These are phyloP conservation scores for Aphis gossypii DNA, from an alignment of 1,140 invertebrate genomes.

Conservation along the genomic window DNA sequence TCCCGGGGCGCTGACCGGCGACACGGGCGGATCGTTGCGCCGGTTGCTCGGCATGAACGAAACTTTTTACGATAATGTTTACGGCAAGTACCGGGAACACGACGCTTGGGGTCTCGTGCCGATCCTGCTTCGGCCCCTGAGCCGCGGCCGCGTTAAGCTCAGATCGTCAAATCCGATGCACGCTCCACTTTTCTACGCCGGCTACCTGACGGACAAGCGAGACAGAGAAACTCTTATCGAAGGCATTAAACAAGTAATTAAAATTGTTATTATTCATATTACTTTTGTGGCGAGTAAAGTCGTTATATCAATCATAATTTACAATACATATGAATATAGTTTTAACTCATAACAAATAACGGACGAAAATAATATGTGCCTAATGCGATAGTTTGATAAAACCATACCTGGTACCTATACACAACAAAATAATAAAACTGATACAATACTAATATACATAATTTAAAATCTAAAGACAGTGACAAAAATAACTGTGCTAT, in stretches of 20 bases:
- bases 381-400: not conserved
- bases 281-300: not conserved
- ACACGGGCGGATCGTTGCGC: constrained; percentile 73
- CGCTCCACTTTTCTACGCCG: constrained; percentile 71
- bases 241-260: constrained; percentile 68
- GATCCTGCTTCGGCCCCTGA: constrained; percentile 67
- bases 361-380: not conserved
- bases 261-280: not conserved
- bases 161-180: constrained; percentile 68
- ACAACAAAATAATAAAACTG: too few species aligned
- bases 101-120: constrained; percentile 66
- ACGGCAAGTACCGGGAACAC: constrained; percentile 60
- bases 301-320: not conserved
- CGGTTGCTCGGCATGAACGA: constrained; percentile 64
- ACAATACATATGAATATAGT: too few species aligned
- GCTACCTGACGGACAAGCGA: constrained; percentile 65
- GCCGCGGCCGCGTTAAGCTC: constrained; percentile 66
- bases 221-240: constrained; percentile 64
- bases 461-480: too few species aligned
- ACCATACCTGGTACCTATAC: not conserved
- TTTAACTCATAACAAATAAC: not conserved
- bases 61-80: constrained; percentile 60
- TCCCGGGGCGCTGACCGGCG: constrained; percentile 76
- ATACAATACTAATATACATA: too few species aligned
- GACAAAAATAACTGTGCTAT: too few species aligned